Evolutionary conservation across 2,797 vertebrate species (phyloP), one percentile per base, ranked within the genome.

Genomic region (Coendou prehensilis): DNA sequence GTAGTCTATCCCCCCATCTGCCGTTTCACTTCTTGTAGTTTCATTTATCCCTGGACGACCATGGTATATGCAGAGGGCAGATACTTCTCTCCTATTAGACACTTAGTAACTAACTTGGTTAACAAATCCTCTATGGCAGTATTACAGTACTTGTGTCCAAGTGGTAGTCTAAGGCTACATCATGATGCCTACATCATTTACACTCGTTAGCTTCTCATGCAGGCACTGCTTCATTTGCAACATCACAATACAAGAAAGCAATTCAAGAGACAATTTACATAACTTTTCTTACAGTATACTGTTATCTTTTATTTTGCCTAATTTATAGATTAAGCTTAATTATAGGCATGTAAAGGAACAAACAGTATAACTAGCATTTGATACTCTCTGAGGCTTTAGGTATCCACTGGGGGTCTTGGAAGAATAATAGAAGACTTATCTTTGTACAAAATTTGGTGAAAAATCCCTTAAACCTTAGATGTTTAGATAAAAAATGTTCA

Each of bases 401-500:
- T 6, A 80, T 41, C 8, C 81, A 59, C 45, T 59, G 59, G 52
- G 5, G 28, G 54, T 59, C 61, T 67, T 41, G 18, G 63, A 79
- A 61, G 61, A 37, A 33, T 54, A 33, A 18, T 18, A 41, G 47
- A 71, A 37, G 4, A 4, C 45, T n/a, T 80, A 28, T 56, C 37
- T 85, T 96, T 91, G 57, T 75, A 37, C n/a, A 64, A 93, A 4
- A 92, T 87, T 28, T 76, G 18, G 30, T 79, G 50, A 93, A 71
- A 95, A 93, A 54, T 89, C 56, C 59, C 20, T 73, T 89, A 59
- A 78, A 64, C 87, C 37, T 52, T 73, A 93, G 59, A 78, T 41
- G n/a, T 73, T 91, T 71, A 64, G 30, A 90, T 75, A 71, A 94
- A 50, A 54, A 97, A 93, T 54, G 22, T 90, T 93, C 82, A 94